Evolutionary conservation across 2,797 vertebrate genomes (phyloP), one percentile per base, ranked within the genome.

Genomic region (Sebastes kiyomatsui): DNA sequence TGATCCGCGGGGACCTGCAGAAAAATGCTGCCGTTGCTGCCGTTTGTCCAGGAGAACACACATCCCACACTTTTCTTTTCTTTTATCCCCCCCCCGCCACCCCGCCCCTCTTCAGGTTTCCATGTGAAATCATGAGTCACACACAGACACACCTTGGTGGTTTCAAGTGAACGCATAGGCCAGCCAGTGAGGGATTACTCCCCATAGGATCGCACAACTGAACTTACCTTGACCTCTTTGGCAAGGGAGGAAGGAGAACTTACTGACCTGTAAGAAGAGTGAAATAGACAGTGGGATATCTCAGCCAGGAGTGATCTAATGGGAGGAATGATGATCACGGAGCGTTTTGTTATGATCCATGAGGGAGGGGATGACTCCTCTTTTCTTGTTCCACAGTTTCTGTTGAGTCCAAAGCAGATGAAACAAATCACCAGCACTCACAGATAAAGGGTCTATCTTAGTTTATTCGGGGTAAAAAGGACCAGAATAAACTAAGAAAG

Each of bases 181-280:
- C n/a, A 20, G 42, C 55, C 54, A n/a, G 30, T 70, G 77, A 82
- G 68, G 72, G 81, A 90, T 87, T 83, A 82, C 61, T 71, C 72
- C 72, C 55, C 22, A 55, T 35, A 23, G 80, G 84, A 85, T 88
- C 67, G 52, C 84, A 75, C 80, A 67, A 64, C 22, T 88, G 81
- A 91, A 85, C 72, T 90, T 81, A 86, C 90, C 85, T 88, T 90
- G 86, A 90, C 87, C 90, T 82, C 68, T 81, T 72, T 86, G 83
- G 82, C 62, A 78, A 42, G 13, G 20, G 38, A 81, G 33, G 64
- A 58, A 69, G 68, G 68, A 62, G 72, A 82, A 86, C 56, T 61
- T 68, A 14, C 80, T 75, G 79, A 79, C 67, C 61, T 79, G 84
- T 82, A 60, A 82, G 5, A 75, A n/a, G 28, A 65, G 22, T 2